Evolutionary conservation across 2,797 vertebrate species (phyloP), one percentile per base, ranked within the genome.

Genomic region (Lepus oiostolus): DNA sequence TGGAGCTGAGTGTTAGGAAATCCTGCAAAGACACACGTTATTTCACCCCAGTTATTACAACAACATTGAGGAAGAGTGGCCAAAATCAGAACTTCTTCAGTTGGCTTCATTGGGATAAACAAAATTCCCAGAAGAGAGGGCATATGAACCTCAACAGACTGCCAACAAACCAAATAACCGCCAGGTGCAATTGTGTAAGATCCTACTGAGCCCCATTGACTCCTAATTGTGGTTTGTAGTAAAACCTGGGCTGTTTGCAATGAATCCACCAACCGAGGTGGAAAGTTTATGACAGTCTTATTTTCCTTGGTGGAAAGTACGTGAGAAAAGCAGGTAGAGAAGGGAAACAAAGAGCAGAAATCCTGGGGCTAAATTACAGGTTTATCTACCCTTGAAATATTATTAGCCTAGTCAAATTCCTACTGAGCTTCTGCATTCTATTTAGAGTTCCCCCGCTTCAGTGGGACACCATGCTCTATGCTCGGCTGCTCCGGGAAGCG

Each of bases 291-390:
- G 67, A 94, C 79, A 65, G 76, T 74, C 74, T 81, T 79, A 65
- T 93, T 91, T 95, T 83, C 79, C 74, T 96, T 42, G n/a, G 93
- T 83, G 58, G 68, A 85, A 94, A 68, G 70, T 47, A 70, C 32
- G 12, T 30, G 54, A 82, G 89, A 79, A 84, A 94, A 83, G 38
- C 90, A 74, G 80, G 24, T 5, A 24, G 60, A 50, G 58, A 63
- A 62, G 24, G 10, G 24, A 19, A 63, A 79, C 60, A 58, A 90
- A 95, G 92, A 60, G 84, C 79, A 94, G 81, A 82, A 96, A 87
- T 70, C 91, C 74, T 24, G 63, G 93, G 89, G 84, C 84, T 80
- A 93, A 91, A 94, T 88, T 85, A 93, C 47, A 74, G 65, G 96
- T 82, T 87, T 81, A 22, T 30, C 60, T 85, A 62, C 42, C 86